phyloP scores from a whole-genome alignment of 2,888 invertebrate genomes.

The Philonicus albiceps region DNA sequence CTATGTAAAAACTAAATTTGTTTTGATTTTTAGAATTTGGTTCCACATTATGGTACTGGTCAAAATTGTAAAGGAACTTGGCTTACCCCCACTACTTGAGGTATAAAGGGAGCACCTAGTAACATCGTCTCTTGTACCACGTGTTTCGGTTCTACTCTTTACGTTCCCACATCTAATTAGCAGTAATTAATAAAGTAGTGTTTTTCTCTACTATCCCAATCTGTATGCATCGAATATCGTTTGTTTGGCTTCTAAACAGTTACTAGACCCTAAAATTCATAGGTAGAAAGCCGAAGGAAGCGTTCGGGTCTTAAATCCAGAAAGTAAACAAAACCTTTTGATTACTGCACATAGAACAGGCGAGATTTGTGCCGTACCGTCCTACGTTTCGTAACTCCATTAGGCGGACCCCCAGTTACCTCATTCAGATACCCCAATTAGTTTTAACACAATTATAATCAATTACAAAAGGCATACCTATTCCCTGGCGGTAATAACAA shows the following conservation, averaged over 20 bases:
- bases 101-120: not conserved
- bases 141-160: not conserved
- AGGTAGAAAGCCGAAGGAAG: not conserved
- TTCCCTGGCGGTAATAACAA: constrained; percentile 36
- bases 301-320: not conserved
- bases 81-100: not conserved
- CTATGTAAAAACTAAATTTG: too few relatives aligned
- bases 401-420: not conserved
- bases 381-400: not conserved
- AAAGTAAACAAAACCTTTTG: constrained; percentile 4
- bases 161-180: not conserved
- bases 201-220: not conserved
- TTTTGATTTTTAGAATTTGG: too few relatives aligned
- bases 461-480: constrained; percentile 30
- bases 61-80: not conserved
- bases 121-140: not conserved
- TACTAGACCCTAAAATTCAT: not conserved
- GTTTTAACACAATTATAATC: constrained; percentile 40
- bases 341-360: not conserved
- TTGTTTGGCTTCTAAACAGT: not conserved
- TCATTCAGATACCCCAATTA: constrained; percentile 31
- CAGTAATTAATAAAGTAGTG: not conserved
- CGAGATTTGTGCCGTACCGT: not conserved
- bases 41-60: not conserved
- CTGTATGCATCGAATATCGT: not conserved